phyloP scores from a whole-genome alignment of 2,113 vertebrate species.

The Gymnogyps californianus region DNA sequence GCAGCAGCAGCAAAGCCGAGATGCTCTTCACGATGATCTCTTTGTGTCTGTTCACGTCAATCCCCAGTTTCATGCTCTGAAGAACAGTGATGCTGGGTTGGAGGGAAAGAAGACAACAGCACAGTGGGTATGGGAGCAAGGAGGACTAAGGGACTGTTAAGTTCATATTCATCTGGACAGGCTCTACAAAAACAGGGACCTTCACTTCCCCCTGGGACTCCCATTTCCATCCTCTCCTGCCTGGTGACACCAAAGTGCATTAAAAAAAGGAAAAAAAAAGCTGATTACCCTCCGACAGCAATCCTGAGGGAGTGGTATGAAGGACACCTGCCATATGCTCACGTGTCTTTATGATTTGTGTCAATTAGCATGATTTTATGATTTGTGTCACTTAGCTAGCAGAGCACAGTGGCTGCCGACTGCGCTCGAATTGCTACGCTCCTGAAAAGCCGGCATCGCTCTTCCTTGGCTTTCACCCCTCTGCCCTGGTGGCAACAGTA shows the following conservation, averaged over 20 bases:
- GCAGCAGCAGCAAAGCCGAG: constrained; percentile 86
- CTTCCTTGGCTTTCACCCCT: background rate
- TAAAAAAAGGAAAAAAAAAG: rapidly evolving
- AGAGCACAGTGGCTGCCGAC: rapidly evolving
- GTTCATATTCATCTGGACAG: background rate
- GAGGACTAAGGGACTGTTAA: background rate
- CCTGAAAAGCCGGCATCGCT: background rate
- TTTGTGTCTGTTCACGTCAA: constrained; percentile 96
- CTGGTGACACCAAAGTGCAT: background rate
- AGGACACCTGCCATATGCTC: background rate
- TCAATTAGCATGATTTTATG: background rate
- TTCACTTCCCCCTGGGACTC: rapidly evolving
- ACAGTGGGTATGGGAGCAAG: background rate
- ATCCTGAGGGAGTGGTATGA: rapidly evolving
- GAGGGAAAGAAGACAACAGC: background rate
- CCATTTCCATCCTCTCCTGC: background rate
- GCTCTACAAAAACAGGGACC: background rate
- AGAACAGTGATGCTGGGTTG: constrained; percentile 87
- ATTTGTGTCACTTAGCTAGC: background rate
- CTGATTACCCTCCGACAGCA: background rate
- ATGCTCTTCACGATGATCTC: constrained; percentile 97
- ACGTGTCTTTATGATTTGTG: background rate
- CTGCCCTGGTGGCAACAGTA: background rate
- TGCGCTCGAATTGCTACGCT: rapidly evolving
- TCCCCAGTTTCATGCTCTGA: constrained; percentile 97